Percentiles rank a stretch among this genome's conserved stretches.
Evolutionary conservation across 92 coral and sea anemone genomes (phyloP).

Genomic region (Epizoanthus stellaris): DNA sequence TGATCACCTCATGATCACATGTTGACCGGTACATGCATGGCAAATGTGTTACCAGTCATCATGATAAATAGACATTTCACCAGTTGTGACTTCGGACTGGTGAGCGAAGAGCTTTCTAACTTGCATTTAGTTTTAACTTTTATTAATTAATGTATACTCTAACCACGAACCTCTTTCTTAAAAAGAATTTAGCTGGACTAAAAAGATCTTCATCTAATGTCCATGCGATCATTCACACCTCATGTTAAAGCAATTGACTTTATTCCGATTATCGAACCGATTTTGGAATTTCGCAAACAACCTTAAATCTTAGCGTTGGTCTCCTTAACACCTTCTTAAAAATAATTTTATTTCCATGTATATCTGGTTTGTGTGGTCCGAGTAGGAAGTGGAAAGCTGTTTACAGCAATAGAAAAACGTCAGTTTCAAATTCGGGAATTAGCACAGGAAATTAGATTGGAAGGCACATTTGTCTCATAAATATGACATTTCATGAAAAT

Average conservation of each 20-base stretch:
- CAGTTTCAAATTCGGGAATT: neutral
- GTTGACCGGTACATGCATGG: too few species aligned
- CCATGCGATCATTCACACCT: neutral
- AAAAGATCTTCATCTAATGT: neutral
- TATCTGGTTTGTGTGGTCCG: slow-evolving; percentile 5
- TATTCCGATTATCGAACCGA: neutral
- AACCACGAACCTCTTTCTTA: too few species aligned
- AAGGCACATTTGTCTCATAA: neutral
- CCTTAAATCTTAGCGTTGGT: slow-evolving; percentile 49
- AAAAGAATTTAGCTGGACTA: too few species aligned
- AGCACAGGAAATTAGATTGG: neutral
- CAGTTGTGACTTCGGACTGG: too few species aligned
- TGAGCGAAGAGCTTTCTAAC: too few species aligned
- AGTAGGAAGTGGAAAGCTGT: neutral
- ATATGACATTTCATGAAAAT: too few species aligned
- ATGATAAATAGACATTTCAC: too few species aligned
- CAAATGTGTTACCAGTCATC: too few species aligned
- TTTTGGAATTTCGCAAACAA: slow-evolving; percentile 34
- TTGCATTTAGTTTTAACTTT: too few species aligned
- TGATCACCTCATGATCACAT: too few species aligned
- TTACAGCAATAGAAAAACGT: neutral
- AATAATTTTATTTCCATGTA: neutral
- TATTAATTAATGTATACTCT: too few species aligned
- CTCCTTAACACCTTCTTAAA: slow-evolving; percentile 28
- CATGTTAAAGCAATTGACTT: neutral